Evolutionary conservation across 2,888 invertebrate genomes (phyloP).

Genomic region (Lasioglossum figueresi): DNA sequence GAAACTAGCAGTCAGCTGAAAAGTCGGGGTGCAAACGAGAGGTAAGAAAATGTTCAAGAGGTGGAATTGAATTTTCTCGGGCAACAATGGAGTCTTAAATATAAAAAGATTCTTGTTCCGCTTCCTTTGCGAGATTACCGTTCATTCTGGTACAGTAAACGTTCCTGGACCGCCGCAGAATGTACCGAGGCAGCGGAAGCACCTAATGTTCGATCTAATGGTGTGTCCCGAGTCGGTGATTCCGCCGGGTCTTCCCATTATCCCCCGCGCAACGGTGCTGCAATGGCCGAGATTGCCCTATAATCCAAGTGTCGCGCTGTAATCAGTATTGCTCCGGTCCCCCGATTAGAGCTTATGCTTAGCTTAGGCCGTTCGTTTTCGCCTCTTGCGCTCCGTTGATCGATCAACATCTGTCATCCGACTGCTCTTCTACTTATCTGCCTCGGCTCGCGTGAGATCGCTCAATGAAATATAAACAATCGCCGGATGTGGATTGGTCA

Average conservation of each 20-base stretch:
- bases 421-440: slow-evolving; percentile 46
- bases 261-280: slow-evolving; percentile 36
- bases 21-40: background rate
- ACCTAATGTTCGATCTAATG: slow-evolving; percentile 15
- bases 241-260: slow-evolving; percentile 46
- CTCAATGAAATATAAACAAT: background rate
- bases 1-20: background rate
- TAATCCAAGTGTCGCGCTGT: slow-evolving; percentile 57
- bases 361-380: slow-evolving; percentile 48
- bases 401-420: slow-evolving; percentile 65
- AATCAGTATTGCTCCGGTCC: slow-evolving; percentile 48
- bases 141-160: background rate
- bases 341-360: slow-evolving; percentile 44
- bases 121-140: background rate
- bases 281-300: slow-evolving; percentile 47
- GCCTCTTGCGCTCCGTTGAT: slow-evolving; percentile 55
- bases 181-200: slow-evolving; percentile 2
- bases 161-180: slow-evolving; percentile 24
- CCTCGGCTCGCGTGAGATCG: background rate
- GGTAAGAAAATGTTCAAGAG: background rate
- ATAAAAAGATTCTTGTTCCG: background rate
- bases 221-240: slow-evolving; percentile 13
- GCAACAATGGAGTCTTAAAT: background rate
- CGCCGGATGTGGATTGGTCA: background rate
- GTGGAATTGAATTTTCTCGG: background rate